Percentiles rank a stretch among this genome's conserved stretches.
These are phyloP conservation scores for Latrodectus elegans DNA, from an alignment of 2,888 invertebrate genomes.

Conservation along the genomic window DNA sequence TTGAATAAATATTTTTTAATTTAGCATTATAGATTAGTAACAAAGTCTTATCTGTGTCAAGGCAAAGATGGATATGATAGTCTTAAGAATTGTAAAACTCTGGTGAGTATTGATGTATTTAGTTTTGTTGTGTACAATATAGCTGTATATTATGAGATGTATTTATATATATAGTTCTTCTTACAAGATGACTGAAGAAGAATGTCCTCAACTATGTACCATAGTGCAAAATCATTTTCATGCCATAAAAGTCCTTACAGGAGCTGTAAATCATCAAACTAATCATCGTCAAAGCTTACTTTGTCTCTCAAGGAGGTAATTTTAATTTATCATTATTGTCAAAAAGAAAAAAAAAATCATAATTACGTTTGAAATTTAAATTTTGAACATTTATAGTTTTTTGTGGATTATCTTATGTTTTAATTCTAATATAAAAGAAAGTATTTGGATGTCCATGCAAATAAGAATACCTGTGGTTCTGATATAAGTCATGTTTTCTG, in stretches of 20 bases:
- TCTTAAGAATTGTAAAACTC: conserved; percentile 83
- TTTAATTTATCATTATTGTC: too few species aligned
- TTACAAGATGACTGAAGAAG: conserved; percentile 85
- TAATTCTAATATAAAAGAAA: too few species aligned
- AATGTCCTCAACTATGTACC: conserved; percentile 88
- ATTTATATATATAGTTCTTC: not conserved
- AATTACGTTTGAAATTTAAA: too few species aligned
- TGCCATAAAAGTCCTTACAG: conserved; percentile 86
- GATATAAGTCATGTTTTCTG: too few species aligned
- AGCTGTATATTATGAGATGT: not conserved
- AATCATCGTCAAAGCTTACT: conserved; percentile 90
- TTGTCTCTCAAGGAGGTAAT: conserved; percentile 84
- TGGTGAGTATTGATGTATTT: conserved; percentile 79
- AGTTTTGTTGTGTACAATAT: not conserved
- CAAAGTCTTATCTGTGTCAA: conserved; percentile 86
- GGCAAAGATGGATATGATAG: conserved; percentile 91
- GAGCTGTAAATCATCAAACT: conserved; percentile 80
- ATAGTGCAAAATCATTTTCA: conserved; percentile 92
- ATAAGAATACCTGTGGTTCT: too few species aligned
- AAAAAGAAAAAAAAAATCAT: too few species aligned
- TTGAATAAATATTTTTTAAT: not conserved
- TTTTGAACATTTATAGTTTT: too few species aligned
- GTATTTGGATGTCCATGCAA: too few species aligned
- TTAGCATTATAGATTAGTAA: conserved; percentile 84
- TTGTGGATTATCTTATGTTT: too few species aligned